phyloP scores from a whole-genome alignment of 2,113 vertebrate genomes.

The Actenoides hombroni region DNA sequence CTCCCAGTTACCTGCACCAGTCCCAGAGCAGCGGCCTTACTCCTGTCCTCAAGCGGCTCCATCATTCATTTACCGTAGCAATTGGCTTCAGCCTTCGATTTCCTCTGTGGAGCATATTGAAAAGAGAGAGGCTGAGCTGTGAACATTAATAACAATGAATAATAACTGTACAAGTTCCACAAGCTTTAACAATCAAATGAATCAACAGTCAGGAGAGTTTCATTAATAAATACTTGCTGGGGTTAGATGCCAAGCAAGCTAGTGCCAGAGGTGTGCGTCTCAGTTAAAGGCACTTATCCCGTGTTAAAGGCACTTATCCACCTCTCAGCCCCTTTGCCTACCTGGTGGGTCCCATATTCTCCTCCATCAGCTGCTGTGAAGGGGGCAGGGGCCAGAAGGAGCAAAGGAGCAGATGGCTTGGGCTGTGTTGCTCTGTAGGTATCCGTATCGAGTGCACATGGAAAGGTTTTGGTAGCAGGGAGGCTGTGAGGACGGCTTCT shows the following conservation, averaged over 20 bases:
- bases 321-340: neutral
- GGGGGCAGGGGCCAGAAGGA: neutral
- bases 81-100: slow-evolving; percentile 51
- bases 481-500: neutral
- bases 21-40: neutral
- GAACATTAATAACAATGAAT: slow-evolving; percentile 62
- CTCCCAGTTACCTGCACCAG: neutral
- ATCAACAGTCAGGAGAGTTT: slow-evolving; percentile 19
- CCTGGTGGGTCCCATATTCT: neutral
- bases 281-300: neutral
- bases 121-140: slow-evolving; percentile 27
- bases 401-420: neutral
- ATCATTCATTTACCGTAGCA: slow-evolving; percentile 29
- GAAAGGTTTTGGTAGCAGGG: neutral
- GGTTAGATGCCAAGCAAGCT: neutral
- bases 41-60: neutral
- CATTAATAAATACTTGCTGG: slow-evolving; percentile 27
- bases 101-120: slow-evolving; percentile 38
- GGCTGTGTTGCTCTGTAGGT: neutral
- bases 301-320: neutral
- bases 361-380: neutral
- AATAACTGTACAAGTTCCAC: slow-evolving; percentile 34
- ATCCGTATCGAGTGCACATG: neutral
- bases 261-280: neutral
- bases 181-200: slow-evolving; percentile 56